A percentile compares a stretch with the other conserved stretches of the same genome.
Conservation (phyloP, 2,113 vertebrate genomes). For the Trematomus loennbergii region DNA sequence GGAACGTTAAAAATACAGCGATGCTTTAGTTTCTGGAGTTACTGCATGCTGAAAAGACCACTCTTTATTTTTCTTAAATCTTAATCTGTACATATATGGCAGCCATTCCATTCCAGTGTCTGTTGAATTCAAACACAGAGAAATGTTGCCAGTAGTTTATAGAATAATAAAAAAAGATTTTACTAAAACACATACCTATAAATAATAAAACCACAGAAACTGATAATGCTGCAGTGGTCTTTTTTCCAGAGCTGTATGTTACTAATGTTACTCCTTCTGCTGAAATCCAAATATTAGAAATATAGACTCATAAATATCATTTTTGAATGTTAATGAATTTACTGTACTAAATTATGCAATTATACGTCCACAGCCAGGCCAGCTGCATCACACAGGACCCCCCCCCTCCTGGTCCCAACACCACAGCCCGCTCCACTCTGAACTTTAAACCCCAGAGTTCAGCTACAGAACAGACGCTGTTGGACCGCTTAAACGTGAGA, state of each 20-base stretch:
- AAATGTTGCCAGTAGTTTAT: too few relatives aligned
- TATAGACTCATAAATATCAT: neutral
- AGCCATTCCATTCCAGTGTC: too few relatives aligned
- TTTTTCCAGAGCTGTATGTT: too few relatives aligned
- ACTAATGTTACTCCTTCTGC: neutral
- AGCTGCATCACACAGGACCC: neutral
- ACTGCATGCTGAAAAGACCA: neutral
- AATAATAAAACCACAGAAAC: too few relatives aligned
- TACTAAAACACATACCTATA: too few relatives aligned
- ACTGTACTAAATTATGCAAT: neutral
- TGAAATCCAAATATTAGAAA: neutral
- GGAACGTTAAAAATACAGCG: neutral
- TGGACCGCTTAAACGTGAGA: neutral
- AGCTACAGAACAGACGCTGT: neutral
- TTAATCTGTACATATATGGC: too few relatives aligned
- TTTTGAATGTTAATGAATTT: neutral
- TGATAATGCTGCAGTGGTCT: too few relatives aligned
- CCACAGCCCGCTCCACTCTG: neutral
- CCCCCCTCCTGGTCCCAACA: constrained; percentile 11
- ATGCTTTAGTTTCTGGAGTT: neutral
- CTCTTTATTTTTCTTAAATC: too few relatives aligned
- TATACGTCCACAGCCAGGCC: neutral
- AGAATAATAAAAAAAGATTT: too few relatives aligned
- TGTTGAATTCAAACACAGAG: too few relatives aligned
- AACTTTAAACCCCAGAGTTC: neutral